A percentile compares a stretch with the other conserved stretches of the same genome.
These are phyloP conservation scores for Pangasius krempfi DNA, from an alignment of 2,797 vertebrate genomes.

Conservation along the genomic window DNA sequence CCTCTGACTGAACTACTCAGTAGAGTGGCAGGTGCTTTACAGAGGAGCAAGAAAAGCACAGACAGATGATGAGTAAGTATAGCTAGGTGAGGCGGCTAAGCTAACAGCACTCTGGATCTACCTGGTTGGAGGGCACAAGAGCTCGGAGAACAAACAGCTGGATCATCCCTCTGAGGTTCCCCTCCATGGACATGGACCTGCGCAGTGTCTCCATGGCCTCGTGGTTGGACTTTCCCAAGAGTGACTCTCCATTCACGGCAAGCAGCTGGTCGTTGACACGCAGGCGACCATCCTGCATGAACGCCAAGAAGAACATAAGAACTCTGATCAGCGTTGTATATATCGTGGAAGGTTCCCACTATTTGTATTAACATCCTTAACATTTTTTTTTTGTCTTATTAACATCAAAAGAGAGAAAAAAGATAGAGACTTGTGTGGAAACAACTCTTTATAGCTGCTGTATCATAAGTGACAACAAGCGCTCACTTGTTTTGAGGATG, in stretches of 20 bases:
- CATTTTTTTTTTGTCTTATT: neutral
- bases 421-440: neutral
- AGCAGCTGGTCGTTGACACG: constrained; percentile 91
- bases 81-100: neutral
- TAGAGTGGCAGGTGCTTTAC: constrained; percentile 3
- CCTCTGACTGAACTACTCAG: constrained; percentile 35
- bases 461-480: neutral
- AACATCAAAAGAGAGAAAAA: neutral
- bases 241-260: constrained; percentile 90
- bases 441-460: neutral
- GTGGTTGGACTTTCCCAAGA: constrained; percentile 90
- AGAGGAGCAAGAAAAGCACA: neutral
- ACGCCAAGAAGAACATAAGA: neutral
- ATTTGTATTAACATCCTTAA: neutral
- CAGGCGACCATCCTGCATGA: constrained; percentile 88
- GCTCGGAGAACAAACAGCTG: constrained; percentile 88
- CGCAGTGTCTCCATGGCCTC: constrained; percentile 96
- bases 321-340: neutral
- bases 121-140: constrained; percentile 52
- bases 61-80: neutral
- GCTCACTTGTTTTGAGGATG: neutral
- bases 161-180: constrained; percentile 90
- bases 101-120: constrained; percentile 6
- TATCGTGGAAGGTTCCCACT: neutral
- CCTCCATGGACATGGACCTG: constrained; percentile 96